phyloP scores from a whole-genome alignment of 1,140 invertebrate genomes.

The Drosophila setifemur region DNA sequence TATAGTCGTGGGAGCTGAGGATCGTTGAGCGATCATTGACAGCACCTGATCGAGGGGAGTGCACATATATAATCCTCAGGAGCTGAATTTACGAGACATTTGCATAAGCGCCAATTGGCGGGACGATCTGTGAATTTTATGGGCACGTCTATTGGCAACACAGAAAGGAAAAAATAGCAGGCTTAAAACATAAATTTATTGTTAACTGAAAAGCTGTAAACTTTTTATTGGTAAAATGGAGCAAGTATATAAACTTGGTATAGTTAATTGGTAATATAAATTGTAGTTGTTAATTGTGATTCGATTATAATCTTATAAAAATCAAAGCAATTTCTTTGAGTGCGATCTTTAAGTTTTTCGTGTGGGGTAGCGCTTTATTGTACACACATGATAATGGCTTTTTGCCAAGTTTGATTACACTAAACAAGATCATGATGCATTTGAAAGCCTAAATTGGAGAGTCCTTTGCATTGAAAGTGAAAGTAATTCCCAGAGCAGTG shows the following conservation, averaged over 20 bases:
- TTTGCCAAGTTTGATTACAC: slow-evolving; percentile 68
- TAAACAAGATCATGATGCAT: slow-evolving; percentile 76
- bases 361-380: slow-evolving; percentile 37
- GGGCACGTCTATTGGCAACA: slow-evolving; percentile 7
- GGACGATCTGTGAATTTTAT: slow-evolving; percentile 34
- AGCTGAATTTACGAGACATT: slow-evolving; percentile 34
- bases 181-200: neutral
- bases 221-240: neutral
- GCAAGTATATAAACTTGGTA: too few relatives aligned
- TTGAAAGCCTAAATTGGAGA: slow-evolving; percentile 69
- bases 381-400: slow-evolving; percentile 58
- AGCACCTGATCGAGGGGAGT: slow-evolving; percentile 14
- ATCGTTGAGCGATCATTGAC: slow-evolving; percentile 59
- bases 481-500: slow-evolving; percentile 39
- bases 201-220: too few relatives aligned
- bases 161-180: neutral
- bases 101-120: slow-evolving; percentile 49
- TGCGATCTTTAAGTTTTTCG: neutral
- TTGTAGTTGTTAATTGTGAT: too few relatives aligned
- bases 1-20: slow-evolving; percentile 11
- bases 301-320: too few relatives aligned
- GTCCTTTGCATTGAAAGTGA: slow-evolving; percentile 74
- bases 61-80: slow-evolving; percentile 22
- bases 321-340: too few relatives aligned
- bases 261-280: too few relatives aligned